phyloP scores from a whole-genome alignment of 2,797 vertebrate genomes.

The Rhyacichthys aspro region DNA sequence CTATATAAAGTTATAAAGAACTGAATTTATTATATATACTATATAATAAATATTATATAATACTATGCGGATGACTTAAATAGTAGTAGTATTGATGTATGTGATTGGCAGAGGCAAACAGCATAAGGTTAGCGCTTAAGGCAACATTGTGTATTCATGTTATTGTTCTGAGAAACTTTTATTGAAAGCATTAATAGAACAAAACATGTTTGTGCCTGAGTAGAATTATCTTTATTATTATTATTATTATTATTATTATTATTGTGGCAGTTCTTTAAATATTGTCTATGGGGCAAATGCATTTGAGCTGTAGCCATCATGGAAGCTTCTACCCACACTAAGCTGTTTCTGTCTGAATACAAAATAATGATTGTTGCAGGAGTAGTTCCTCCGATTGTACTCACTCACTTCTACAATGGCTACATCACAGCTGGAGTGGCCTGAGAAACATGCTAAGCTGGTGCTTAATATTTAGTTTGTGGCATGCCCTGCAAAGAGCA shows the following conservation, averaged over 20 bases:
- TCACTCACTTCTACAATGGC: constrained; percentile 48
- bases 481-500: constrained; percentile 46
- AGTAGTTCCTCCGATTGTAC: constrained; percentile 6
- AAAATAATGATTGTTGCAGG: constrained; percentile 7
- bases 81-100: neutral
- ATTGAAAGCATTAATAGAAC: neutral
- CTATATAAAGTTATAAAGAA: no score
- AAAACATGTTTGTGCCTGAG: constrained; percentile 1
- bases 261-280: neutral
- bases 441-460: constrained; percentile 52
- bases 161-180: neutral
- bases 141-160: neutral
- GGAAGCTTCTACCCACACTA: constrained; percentile 23
- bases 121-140: neutral
- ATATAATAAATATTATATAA: no score
- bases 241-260: constrained; percentile 3
- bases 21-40: no score
- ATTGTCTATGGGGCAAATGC: constrained; percentile 11
- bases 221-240: constrained; percentile 1
- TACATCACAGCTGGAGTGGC: constrained; percentile 44
- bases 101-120: neutral
- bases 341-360: neutral
- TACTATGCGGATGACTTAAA: no score
- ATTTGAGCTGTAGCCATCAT: constrained; percentile 49
- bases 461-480: constrained; percentile 19